These are phyloP conservation scores for Drosophila hamatofila DNA, from an alignment of 2,888 invertebrate species.

Conservation along the genomic window DNA sequence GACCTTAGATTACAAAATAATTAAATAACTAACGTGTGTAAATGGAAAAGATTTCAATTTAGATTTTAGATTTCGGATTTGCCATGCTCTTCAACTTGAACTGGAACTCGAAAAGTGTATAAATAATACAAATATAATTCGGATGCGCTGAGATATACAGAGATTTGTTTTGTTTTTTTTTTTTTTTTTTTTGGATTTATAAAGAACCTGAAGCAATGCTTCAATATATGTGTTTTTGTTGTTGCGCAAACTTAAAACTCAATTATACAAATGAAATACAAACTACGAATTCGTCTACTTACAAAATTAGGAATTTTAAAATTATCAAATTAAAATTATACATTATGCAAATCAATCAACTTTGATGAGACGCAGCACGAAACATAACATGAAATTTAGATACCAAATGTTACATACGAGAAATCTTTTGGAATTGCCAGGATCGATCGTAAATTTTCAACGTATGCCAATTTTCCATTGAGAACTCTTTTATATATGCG, in stretches of 20 bases:
- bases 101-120: constrained; percentile 6
- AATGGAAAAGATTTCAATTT: constrained; percentile 34
- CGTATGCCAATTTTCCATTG: constrained; percentile 21
- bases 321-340: constrained; percentile 31
- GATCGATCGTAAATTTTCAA: constrained; percentile 29
- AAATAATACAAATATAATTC: constrained; percentile 30
- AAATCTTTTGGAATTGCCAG: constrained; percentile 37
- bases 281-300: constrained; percentile 70
- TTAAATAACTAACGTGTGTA: constrained; percentile 33
- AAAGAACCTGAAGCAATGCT: constrained; percentile 5
- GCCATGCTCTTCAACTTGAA: not conserved
- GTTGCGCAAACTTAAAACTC: constrained; percentile 34
- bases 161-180: constrained; percentile 22
- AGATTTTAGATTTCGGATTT: not conserved
- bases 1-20: constrained; percentile 43
- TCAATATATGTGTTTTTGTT: not conserved
- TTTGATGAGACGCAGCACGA: constrained; percentile 32
- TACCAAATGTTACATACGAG: constrained; percentile 30
- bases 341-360: constrained; percentile 34
- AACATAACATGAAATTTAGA: constrained; percentile 32
- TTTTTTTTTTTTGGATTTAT: not conserved
- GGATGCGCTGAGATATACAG: constrained; percentile 53
- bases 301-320: constrained; percentile 34
- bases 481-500: not conserved
- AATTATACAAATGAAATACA: constrained; percentile 33